Base-by-base conservation (phyloP, 2,888 invertebrate species). In the Mythimna albipuncta region DNA sequence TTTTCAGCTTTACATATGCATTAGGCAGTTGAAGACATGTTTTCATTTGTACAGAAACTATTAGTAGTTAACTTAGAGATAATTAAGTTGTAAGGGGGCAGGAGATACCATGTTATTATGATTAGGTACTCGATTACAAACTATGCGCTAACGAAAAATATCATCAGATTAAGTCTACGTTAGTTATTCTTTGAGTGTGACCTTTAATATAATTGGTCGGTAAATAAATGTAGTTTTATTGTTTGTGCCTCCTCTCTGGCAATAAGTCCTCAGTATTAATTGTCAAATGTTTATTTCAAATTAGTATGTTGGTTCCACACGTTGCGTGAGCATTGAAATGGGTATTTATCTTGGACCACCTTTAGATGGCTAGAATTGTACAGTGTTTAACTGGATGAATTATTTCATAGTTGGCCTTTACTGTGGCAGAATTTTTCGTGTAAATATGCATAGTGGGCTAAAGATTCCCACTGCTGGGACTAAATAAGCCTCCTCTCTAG, bases 181-280 rank as follows among this genome's bases (percentile, higher is more conserved):
- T 83, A 86, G 88, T 88, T 86, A 89, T 84, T 77, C 82, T 68
- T 76, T 73, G 74, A 81, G 72, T 77, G 73, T 86, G 88, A 90
- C 90, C 89, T 90, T 89, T 88, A 73, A 26, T 77, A 77, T 85
- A 87, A 90, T 89, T 87, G 78, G 77, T 67, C 63, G 26, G 76
- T 67, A 86, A 85, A 85, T 87, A 87, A 86, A 82, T 82, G 86
- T 68, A 79, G 64, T 74, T 70, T 73, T 72, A 74, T 84, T 75
- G 82, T 82, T 71, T 64, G 35, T 50, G 26, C 59, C 38, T 59
- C 41, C 59, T 73, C 69, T 83, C 61, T 44, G 11, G 59, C 67
- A 69, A 85, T 88, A 88, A 87, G 84, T 85, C 83, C 75, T 75
- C 72, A 50, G 75, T 86, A 86, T 87, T 90, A 86, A 89, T 88